Conservation (phyloP, 2,113 vertebrate species). For the Anthoscopus minutus region DNA sequence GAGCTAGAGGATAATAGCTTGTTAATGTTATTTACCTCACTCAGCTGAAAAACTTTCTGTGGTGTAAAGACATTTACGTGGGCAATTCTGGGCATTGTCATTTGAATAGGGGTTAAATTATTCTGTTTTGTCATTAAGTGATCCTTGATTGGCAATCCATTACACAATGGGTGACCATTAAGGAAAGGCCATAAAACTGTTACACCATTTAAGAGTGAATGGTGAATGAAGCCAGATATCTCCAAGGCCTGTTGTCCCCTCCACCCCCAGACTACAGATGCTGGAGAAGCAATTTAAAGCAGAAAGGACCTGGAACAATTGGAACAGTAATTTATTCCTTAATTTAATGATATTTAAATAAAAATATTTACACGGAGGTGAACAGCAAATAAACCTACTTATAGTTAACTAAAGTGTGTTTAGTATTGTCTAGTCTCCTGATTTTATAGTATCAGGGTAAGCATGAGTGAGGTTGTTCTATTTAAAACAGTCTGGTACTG, state of each 20-base stretch:
- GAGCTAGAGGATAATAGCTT: slow-evolving; percentile 76
- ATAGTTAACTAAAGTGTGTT: background rate
- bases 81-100: slow-evolving; percentile 75
- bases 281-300: background rate
- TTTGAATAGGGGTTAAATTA: slow-evolving; percentile 80
- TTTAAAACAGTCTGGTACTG: background rate
- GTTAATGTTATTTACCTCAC: slow-evolving; percentile 82
- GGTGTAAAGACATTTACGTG: slow-evolving; percentile 74
- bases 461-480: background rate
- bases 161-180: slow-evolving; percentile 80
- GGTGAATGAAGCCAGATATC: slow-evolving; percentile 76
- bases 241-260: background rate
- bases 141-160: slow-evolving; percentile 83
- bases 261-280: background rate
- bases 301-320: background rate
- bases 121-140: slow-evolving; percentile 82
- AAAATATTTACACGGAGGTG: background rate
- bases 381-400: background rate
- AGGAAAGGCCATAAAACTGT: slow-evolving; percentile 82
- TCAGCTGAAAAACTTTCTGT: slow-evolving; percentile 70
- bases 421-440: background rate
- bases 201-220: slow-evolving; percentile 71
- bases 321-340: background rate
- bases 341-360: too few relatives aligned
- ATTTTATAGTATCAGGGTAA: background rate